phyloP scores from a whole-genome alignment of 2,888 invertebrate species.

The Pegoplata infirma region DNA sequence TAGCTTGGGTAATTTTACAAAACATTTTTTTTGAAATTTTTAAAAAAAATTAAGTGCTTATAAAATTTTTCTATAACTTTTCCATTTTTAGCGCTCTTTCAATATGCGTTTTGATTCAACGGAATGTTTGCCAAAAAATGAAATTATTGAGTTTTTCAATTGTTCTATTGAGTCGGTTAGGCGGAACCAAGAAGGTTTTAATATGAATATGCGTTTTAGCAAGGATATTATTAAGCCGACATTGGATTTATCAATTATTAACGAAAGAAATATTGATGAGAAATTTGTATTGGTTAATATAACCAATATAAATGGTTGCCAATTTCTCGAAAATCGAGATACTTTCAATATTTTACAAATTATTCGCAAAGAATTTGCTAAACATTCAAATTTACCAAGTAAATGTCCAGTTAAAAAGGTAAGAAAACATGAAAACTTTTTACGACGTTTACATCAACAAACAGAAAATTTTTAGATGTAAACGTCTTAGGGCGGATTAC shows the following conservation, averaged over 20 bases:
- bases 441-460: too few species aligned
- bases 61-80: not conserved
- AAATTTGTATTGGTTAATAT: conserved; percentile 9
- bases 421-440: too few species aligned
- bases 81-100: conserved; percentile 18
- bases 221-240: not conserved
- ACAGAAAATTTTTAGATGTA: too few species aligned
- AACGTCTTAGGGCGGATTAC: too few species aligned
- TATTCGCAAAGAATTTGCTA: conserved; percentile 39
- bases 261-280: not conserved
- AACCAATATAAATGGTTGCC: conserved; percentile 31
- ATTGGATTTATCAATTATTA: conserved; percentile 1
- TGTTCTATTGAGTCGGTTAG: not conserved
- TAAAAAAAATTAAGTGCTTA: not conserved
- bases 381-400: conserved; percentile 32
- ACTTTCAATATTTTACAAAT: conserved; percentile 22
- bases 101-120: conserved; percentile 2
- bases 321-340: conserved; percentile 2
- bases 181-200: conserved; percentile 5
- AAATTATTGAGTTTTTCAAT: conserved; percentile 7
- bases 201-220: conserved; percentile 4
- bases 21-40: not conserved
- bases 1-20: conserved; percentile 4
- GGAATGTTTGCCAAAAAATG: conserved; percentile 1
- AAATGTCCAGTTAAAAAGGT: conserved; percentile 3